Evolutionary conservation across 1,140 invertebrate genomes (phyloP), one percentile per base, ranked within the genome.

Genomic region (Aphelinus certus): DNA sequence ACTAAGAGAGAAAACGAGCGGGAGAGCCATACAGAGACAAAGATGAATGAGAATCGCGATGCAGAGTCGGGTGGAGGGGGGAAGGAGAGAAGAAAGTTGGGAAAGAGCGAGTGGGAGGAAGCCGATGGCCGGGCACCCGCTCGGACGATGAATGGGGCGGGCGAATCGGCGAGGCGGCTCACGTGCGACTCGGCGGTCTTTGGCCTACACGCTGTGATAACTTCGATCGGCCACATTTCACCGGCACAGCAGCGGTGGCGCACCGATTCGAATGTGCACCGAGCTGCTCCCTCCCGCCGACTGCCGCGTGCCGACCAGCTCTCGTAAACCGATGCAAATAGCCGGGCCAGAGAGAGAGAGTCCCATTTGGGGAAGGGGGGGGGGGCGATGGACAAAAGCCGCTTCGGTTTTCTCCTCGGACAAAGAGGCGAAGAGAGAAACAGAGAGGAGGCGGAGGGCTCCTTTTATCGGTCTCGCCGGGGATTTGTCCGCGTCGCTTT

Each of bases 21-120:
- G 10, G 9, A n/a, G 63, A 57, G 65, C 4, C 43, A 2, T 9
- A 9, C 9, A 49, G 45, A 48, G 47, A 70, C 64, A 66, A 43
- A 69, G 67, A 69, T 60, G 67, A 58, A 61, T 48, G 68, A 62
- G 68, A 62, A 70, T 70, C 68, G 57, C 57, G 68, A 70, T 70
- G 55, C 42, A 26, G 10, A n/a, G 56, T 45, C 26, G 10, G 51
- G 51, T 51, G 49, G 55, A 53, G n/a, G 64, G 9, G 49, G 5
- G 10, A 26, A 57, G 26, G 58, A 10, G 1, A 61, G 42, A 43
- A 61, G 58, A 43, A 61, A 53, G 64, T 26, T 26, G 26, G 55
- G 64, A 56, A 48, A 42, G 48, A 64, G 47, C n/a, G 47, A 26
- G 64, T 2, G 49, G 10, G 66, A 3, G 66, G 42, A 10, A 26